These are phyloP conservation scores for Deroptyus accipitrinus DNA, from an alignment of 2,113 vertebrate species.

Conservation along the genomic window DNA sequence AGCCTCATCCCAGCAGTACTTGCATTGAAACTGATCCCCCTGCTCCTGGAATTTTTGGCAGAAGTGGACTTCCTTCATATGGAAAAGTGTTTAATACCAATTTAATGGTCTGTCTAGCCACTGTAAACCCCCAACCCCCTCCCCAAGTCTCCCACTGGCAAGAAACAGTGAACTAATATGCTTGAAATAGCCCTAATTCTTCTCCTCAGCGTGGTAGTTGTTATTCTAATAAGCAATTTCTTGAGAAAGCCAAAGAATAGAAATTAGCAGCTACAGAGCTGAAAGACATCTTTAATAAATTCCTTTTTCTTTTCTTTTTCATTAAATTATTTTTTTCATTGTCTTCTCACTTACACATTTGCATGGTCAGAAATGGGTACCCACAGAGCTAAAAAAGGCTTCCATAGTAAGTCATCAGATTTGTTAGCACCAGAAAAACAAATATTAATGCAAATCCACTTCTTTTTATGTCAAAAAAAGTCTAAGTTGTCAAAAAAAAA, in stretches of 20 bases:
- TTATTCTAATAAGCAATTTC: constrained; percentile 35
- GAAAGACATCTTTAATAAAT: neutral
- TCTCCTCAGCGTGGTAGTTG: constrained; percentile 7
- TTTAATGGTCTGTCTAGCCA: constrained; percentile 81
- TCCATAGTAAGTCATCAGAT: neutral
- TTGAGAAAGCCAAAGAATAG: neutral
- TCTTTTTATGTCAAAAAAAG: neutral
- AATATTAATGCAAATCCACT: neutral
- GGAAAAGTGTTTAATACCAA: constrained; percentile 80
- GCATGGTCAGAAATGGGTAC: neutral
- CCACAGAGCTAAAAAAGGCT: neutral
- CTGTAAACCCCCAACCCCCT: constrained; percentile 45
- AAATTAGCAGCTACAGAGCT: neutral
- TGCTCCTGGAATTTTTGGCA: constrained; percentile 73
- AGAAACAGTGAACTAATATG: constrained; percentile 61
- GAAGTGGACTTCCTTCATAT: constrained; percentile 76
- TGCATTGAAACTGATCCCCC: constrained; percentile 72
- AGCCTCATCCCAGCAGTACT: constrained; percentile 61
- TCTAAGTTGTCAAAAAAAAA: neutral
- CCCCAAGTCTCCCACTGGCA: constrained; percentile 38
- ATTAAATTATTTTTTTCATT: neutral
- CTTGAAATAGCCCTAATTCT: constrained; percentile 51
- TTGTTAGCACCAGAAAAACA: neutral
- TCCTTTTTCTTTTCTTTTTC: neutral
- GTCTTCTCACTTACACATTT: neutral